Conservation (phyloP, 2,888 invertebrate species). For the Lepeophtheirus nordmannii region DNA sequence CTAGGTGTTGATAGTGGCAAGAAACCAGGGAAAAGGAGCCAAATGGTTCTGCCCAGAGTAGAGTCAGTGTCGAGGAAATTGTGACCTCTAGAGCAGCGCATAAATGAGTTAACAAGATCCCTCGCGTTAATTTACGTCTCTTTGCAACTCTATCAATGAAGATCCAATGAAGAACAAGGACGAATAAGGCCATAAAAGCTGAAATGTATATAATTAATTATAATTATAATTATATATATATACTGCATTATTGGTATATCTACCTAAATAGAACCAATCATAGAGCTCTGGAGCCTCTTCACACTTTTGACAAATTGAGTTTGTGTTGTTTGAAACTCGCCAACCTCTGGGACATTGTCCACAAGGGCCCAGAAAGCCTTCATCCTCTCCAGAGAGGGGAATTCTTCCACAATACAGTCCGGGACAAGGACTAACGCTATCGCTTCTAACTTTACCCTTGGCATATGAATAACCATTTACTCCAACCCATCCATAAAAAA, state of each 20-base stretch:
- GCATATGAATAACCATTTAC: not conserved
- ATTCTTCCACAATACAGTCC: conserved; percentile 69
- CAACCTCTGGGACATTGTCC: conserved; percentile 73
- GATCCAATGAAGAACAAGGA: conserved; percentile 66
- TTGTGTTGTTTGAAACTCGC: conserved; percentile 42
- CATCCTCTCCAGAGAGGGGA: conserved; percentile 40
- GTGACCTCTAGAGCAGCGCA: conserved; percentile 68
- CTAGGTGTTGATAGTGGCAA: conserved; percentile 41
- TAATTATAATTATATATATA: no score
- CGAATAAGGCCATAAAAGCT: conserved; percentile 30
- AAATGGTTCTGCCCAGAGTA: conserved; percentile 64
- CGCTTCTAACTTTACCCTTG: not conserved
- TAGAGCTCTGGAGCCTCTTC: conserved; percentile 35
- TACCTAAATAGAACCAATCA: conserved; percentile 37
- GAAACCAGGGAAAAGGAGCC: conserved; percentile 52
- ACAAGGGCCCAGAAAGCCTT: conserved; percentile 42
- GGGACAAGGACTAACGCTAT: conserved; percentile 43
- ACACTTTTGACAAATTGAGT: conserved; percentile 61
- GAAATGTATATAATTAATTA: not conserved
- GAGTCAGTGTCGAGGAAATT: conserved; percentile 54
- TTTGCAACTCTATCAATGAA: conserved; percentile 66
- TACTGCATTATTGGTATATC: not conserved
- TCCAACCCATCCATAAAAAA: conserved; percentile 9
- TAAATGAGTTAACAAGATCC: conserved; percentile 56
- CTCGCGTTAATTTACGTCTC: conserved; percentile 58